A percentile compares a stretch with the other conserved stretches of the same genome.
Evolutionary conservation across 2,797 vertebrate species (phyloP).

Genomic region (Siniperca obscura): DNA sequence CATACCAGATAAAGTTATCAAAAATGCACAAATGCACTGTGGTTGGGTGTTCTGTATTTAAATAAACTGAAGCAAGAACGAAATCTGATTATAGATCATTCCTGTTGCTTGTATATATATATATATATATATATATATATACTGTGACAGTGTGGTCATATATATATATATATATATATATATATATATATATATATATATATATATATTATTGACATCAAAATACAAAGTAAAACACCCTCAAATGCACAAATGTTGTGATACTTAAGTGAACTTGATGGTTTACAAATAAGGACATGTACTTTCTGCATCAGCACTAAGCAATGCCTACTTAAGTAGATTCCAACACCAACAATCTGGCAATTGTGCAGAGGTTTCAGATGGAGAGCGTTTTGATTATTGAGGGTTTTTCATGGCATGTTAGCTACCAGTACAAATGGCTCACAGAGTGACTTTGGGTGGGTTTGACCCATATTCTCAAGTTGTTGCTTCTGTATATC

Average conservation of each 20-base stretch:
- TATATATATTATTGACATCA: neutral
- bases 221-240: neutral
- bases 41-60: neutral
- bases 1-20: neutral
- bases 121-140: too few species aligned
- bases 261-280: neutral
- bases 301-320: neutral
- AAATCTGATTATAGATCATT: neutral
- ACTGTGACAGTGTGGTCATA: too few species aligned
- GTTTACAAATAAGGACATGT: neutral
- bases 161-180: too few species aligned
- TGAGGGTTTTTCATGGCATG: conserved; percentile 16
- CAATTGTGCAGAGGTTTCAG: conserved; percentile 25
- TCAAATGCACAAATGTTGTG: neutral
- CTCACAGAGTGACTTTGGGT: conserved; percentile 21
- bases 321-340: neutral
- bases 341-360: conserved; percentile 12
- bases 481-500: neutral
- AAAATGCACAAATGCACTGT: neutral
- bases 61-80: neutral
- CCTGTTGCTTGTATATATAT: neutral
- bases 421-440: conserved; percentile 31
- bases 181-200: too few species aligned
- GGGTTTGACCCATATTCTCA: conserved; percentile 14
- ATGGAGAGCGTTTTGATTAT: conserved; percentile 26